phyloP scores from a whole-genome alignment of 1,140 invertebrate species.

The Branchinecta lynchi region DNA sequence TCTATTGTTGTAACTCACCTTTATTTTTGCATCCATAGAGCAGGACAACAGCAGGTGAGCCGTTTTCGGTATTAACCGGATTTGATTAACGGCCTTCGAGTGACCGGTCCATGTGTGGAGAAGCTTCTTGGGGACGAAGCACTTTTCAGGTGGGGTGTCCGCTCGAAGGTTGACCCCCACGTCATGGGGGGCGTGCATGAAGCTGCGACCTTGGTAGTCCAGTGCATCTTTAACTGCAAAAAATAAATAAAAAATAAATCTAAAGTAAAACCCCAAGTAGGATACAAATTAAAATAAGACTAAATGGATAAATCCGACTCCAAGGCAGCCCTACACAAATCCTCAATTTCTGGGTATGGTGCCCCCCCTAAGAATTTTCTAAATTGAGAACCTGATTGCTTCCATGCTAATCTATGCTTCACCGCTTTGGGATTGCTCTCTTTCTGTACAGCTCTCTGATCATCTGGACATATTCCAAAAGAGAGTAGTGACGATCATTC shows the following conservation, averaged over 20 bases:
- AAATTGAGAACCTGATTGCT: too few relatives aligned
- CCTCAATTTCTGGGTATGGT: too few relatives aligned
- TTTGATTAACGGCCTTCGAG: conserved; percentile 89
- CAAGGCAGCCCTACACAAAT: too few relatives aligned
- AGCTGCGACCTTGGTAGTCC: conserved; percentile 94
- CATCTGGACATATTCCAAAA: too few relatives aligned
- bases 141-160: conserved; percentile 82
- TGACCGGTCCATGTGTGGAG: conserved; percentile 95
- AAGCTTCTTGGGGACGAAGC: conserved; percentile 92
- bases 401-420: too few relatives aligned
- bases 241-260: too few relatives aligned
- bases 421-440: too few relatives aligned
- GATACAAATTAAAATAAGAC: conserved; percentile 17
- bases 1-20: conserved; percentile 38
- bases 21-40: conserved; percentile 93
- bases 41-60: conserved; percentile 88
- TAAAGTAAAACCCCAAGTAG: conserved; percentile 7
- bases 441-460: too few relatives aligned
- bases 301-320: conserved; percentile 21
- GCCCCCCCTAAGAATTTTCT: too few relatives aligned
- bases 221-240: conserved; percentile 71
- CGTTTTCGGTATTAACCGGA: conserved; percentile 85
- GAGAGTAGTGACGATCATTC: too few relatives aligned
- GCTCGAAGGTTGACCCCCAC: conserved; percentile 85
- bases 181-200: conserved; percentile 83